Base-by-base conservation (phyloP, 2,797 vertebrate species). In the Denticeps clupeoides region DNA sequence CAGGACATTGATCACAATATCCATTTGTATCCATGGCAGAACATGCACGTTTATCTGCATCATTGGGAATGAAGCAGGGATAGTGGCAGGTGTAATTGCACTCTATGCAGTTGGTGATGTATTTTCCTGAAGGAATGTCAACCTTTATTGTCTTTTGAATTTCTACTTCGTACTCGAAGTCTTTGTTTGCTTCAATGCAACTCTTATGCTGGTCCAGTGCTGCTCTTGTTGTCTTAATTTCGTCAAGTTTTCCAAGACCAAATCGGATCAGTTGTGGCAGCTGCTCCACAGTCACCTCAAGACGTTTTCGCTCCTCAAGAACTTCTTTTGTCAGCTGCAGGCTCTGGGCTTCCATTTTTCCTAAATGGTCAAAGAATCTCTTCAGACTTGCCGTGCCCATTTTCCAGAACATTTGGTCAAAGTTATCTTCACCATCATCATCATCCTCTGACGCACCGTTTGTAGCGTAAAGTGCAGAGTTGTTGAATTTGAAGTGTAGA, bases 391-490 rank as follows among this genome's bases (percentile, higher is more conserved):
- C 59, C 8, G 24, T 3, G 1, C 68, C 68, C 65, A 74, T 74
- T 8, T 50, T 62, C 70, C 73, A 76, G 55, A 74, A 73, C 59
- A 73, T 70, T 53, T 68, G 11, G 37, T 70, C 60, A 59, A 72
- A 67, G 13, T 43, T 51, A 2, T 45, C 45, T 12, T 41, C 49
- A n/a, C 41, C 45, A 1, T 57, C 55, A 5, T 57, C 59, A 3
- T 61, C 63, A 7, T 62, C 57, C 3, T 47, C 45, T 28, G 54
- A 56, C 1, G 3, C 46, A 16, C n/a, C 19, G 47, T 24, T 50
- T 9, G 35, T 28, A 7, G 59, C 56, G 63, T 69, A 75, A 32
- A 72, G 4, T 0, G 55, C 59, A n/a, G 67, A 72, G 2, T 69
- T 72, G 12, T 71, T 74, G 59, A 73, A 73, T 10, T 68, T 73